phyloP scores from a whole-genome alignment of 2,797 vertebrate genomes.

The Pelodytes ibericus region DNA sequence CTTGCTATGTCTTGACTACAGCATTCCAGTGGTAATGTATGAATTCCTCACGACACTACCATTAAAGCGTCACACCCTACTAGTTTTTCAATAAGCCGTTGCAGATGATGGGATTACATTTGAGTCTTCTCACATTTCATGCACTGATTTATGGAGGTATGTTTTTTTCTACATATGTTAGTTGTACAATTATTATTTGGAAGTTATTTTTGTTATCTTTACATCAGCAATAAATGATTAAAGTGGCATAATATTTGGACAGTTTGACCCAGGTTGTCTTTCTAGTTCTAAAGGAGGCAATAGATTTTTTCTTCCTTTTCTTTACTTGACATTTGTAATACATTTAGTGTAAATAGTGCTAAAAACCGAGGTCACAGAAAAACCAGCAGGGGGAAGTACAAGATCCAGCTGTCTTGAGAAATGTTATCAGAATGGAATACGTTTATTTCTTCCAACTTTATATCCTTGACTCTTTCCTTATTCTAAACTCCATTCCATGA shows the following conservation, averaged over 20 bases:
- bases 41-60: too few relatives aligned
- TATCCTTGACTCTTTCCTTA: background rate
- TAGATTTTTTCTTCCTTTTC: conserved; percentile 54
- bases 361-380: conserved; percentile 59
- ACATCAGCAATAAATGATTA: conserved; percentile 21
- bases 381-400: conserved; percentile 56
- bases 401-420: conserved; percentile 37
- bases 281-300: conserved; percentile 20
- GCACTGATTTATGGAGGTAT: too few relatives aligned
- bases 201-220: conserved; percentile 9
- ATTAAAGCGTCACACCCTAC: too few relatives aligned
- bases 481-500: background rate
- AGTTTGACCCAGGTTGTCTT: conserved; percentile 24
- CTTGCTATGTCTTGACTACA: too few relatives aligned
- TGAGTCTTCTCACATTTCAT: too few relatives aligned
- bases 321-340: conserved; percentile 58
- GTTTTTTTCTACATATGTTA: too few relatives aligned
- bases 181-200: too few relatives aligned
- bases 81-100: too few relatives aligned
- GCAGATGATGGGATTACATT: too few relatives aligned
- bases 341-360: conserved; percentile 57
- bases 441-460: background rate
- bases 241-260: conserved; percentile 48
- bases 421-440: background rate
- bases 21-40: too few relatives aligned